Conservation (phyloP, 2,888 invertebrate genomes). For the Carabus problematicus region DNA sequence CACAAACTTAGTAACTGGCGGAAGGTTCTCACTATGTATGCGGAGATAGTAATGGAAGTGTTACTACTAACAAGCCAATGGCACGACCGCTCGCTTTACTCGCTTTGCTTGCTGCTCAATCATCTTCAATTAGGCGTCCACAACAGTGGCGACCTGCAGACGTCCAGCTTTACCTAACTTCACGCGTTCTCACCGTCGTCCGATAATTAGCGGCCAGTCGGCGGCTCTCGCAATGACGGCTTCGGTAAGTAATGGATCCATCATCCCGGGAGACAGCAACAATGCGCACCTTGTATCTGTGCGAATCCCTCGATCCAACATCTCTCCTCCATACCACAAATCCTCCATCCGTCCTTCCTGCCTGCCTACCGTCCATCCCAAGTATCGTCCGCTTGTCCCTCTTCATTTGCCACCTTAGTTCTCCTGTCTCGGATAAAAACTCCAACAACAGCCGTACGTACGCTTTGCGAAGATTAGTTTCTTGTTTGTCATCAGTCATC, state of each 20-base stretch:
- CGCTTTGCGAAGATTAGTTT: conserved; percentile 45
- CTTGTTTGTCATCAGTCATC: conserved; percentile 46
- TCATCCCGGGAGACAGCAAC: conserved; percentile 59
- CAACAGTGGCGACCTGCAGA: conserved; percentile 47
- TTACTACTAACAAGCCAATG: background rate
- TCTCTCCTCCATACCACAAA: no score
- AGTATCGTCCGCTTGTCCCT: conserved; percentile 30
- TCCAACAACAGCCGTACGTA: background rate
- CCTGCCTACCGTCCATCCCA: background rate
- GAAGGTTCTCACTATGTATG: no score
- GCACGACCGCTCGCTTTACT: background rate
- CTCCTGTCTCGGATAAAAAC: no score
- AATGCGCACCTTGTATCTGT: conserved; percentile 42
- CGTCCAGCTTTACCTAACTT: conserved; percentile 50
- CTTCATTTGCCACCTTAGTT: no score
- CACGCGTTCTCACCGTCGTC: conserved; percentile 43
- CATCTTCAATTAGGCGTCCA: conserved; percentile 56
- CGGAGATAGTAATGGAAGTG: background rate
- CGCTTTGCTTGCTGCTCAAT: conserved; percentile 57
- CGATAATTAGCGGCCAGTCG: conserved; percentile 57
- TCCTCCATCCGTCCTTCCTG: conserved; percentile 44
- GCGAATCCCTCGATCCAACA: conserved; percentile 48
- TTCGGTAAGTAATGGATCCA: conserved; percentile 61
- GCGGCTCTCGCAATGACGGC: conserved; percentile 52
- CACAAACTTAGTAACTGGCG: background rate